Base-by-base conservation (phyloP, 2,888 invertebrate genomes). In the Cantharis lateralis region DNA sequence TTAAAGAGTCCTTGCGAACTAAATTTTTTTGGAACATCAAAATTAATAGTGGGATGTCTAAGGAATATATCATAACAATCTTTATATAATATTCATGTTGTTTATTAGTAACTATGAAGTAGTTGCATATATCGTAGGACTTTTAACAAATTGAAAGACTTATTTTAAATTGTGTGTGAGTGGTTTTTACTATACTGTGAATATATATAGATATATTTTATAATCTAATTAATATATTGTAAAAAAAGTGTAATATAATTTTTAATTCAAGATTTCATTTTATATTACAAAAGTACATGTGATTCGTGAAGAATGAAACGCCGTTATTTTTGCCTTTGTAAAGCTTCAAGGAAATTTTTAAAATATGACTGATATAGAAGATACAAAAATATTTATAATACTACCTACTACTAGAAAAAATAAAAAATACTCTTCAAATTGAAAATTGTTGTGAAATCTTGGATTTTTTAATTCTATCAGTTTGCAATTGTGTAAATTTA, bases 111-210 rank as follows among this genome's bases (percentile, higher is more conserved):
- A 82, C 82, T 83, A 85, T 83, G 82, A 84, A 78, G 81, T 79
- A 80, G 81, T 80, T 81, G 80, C 79, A 82, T 82, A 82, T 81
- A 82, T 83, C 80, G 83, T 83, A 83, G 83, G 84, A 84, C 83
- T 86, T 85, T 87, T 86, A 87, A 87, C 86, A 86, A 87, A 87
- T 87, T 87, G 83, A 86, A 85, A 85, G 85, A 86, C 86, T 85
- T 85, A 85, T 87, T 83, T 86, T 86, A 83, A 85, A 86, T 86
- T 87, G 85, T 85, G 85, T 84, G 86, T 84, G 85, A 83, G 85
- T 77, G 81, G 80, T 74, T 79, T 81, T 83, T 83, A 83, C 81
- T 82, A 83, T 81, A 82, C 80, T 81, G 83, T 83, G 82, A 82
- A 77, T 79, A 82, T 80, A 82, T 80, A 78, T 78, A 73, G 68